A percentile compares a stretch with the other conserved stretches of the same genome.
Conservation (phyloP, 2,113 vertebrate genomes). For the Lycaon pictus region DNA sequence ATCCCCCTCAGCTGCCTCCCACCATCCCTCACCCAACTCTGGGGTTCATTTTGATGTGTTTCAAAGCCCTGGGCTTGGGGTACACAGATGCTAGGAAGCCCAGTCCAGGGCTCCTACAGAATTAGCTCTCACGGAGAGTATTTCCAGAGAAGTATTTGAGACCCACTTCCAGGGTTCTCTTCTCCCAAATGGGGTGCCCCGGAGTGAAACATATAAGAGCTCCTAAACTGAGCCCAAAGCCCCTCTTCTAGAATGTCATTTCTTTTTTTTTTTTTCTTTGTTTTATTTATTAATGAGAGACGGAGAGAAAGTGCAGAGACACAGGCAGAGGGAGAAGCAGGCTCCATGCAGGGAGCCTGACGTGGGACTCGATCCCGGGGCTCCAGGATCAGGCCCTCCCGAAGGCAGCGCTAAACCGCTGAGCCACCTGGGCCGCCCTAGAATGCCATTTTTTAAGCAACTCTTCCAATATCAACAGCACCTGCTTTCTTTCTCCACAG, state of each 20-base stretch:
- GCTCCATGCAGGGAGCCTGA: too few species aligned
- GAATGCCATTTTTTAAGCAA: background rate
- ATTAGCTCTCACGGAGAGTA: background rate
- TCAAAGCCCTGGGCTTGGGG: background rate
- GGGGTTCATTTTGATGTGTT: background rate
- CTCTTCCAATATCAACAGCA: accelerated
- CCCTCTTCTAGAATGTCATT: background rate
- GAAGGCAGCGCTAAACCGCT: too few species aligned
- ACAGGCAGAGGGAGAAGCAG: too few species aligned
- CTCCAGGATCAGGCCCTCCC: too few species aligned
- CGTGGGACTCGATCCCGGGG: too few species aligned
- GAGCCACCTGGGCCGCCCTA: too few species aligned
- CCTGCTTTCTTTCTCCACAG: background rate
- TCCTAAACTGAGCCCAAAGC: background rate
- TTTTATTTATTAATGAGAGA: too few species aligned
- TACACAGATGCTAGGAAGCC: background rate
- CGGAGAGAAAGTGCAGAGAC: too few species aligned
- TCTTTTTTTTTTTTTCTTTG: background rate
- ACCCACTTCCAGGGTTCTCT: background rate
- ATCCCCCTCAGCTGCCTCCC: background rate
- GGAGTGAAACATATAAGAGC: background rate
- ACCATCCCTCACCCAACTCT: background rate
- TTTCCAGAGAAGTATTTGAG: background rate
- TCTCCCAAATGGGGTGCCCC: background rate
- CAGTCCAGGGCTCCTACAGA: background rate